Conservation (phyloP, 2,113 vertebrate species). For the Panthera tigris region DNA sequence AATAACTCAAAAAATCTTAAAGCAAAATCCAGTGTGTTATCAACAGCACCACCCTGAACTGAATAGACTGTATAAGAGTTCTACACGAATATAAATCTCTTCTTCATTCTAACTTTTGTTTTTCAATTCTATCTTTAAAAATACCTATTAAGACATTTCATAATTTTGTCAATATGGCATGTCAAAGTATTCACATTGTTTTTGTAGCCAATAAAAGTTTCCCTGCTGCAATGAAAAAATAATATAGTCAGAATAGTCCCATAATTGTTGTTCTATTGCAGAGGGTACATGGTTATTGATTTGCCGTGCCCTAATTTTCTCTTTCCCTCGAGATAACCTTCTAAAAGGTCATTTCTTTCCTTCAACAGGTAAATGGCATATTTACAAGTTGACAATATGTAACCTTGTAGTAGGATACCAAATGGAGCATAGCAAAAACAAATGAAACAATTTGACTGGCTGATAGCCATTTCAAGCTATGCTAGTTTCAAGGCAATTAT, state of each 20-base stretch:
- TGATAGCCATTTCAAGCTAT: conserved; percentile 60
- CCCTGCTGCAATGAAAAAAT: not conserved
- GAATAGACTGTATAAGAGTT: not conserved
- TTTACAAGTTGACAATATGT: conserved; percentile 57
- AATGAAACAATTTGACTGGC: conserved; percentile 62
- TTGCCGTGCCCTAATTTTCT: not conserved
- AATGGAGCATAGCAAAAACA: conserved; percentile 66
- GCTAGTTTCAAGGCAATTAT: conserved; percentile 61
- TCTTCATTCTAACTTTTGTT: not conserved
- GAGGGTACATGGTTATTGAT: not conserved
- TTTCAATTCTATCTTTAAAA: not conserved
- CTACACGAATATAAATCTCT: not conserved
- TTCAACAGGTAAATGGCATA: conserved; percentile 47
- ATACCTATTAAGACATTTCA: not conserved
- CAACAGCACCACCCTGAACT: fast-evolving
- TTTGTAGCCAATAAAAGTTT: not conserved
- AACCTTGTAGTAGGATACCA: conserved; percentile 38
- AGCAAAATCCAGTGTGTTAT: not conserved
- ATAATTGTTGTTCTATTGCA: not conserved
- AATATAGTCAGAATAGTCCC: not conserved
- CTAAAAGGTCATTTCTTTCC: conserved; percentile 18
- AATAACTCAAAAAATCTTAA: not conserved
- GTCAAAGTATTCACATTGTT: not conserved
- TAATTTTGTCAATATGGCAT: not conserved
- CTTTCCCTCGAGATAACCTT: conserved; percentile 41